Evolutionary conservation across 2,888 invertebrate genomes (phyloP), one percentile per base, ranked within the genome.

Genomic region (Monochamus alternatus): DNA sequence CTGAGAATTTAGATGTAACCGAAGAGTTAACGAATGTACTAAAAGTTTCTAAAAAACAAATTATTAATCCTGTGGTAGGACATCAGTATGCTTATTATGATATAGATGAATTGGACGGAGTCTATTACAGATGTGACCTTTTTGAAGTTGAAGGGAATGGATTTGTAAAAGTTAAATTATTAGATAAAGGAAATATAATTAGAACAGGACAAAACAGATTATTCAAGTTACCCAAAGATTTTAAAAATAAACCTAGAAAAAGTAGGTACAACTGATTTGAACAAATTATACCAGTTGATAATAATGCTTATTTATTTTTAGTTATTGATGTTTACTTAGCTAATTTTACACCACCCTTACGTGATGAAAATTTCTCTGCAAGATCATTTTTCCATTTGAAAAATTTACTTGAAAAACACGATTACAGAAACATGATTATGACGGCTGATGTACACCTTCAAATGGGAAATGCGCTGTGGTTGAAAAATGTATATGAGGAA

Each of bases 381-480:
- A 78, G 78, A 65, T 74, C 84, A 2, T 81, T 75, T 55, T 73
- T 58, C 38, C 69, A 76, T 52, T 22, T 82, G 8, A 78, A 79
- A 14, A 52, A 51, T 8, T 43, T 81, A n/a, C 70, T 86, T 7
- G 78, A 84, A 38, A 78, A 81, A 12, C 64, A 76, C 12, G 75
- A 82, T 22, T 83, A 84, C 65, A 79, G 84, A 7, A 80, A 84
- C 66, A 72, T 80, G 0, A 77, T 82, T 60, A 84, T 91, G 78
- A 88, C 88, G 78, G 91, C 89, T 3, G 87, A 91, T 85, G 90
- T 94, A 52, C 86, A 88, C 7, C 85, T 93, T 78, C 91, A 92
- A 66, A 84, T 94, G 43, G 92, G 92, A 0, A 90, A 93, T 76
- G 91, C 91, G 0, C 84, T 95, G 52, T 94, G 94, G 90, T 88